These are phyloP conservation scores for Aporrectodea caliginosa DNA, from an alignment of 1,140 invertebrate genomes.

Conservation along the genomic window DNA sequence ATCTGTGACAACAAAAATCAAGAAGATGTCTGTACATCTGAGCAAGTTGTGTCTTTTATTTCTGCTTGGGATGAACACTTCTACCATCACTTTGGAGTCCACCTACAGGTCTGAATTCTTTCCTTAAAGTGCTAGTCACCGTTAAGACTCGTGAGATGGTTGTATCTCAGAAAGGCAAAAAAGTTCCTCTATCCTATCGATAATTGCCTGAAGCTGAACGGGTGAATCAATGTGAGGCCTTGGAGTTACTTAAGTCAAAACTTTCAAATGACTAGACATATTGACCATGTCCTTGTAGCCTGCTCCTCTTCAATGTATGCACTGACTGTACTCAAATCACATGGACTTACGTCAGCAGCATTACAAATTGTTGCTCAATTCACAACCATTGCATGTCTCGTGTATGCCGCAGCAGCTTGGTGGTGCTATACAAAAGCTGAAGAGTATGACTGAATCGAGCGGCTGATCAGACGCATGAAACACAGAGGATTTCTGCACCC, in stretches of 20 bases:
- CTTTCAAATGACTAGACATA: not conserved
- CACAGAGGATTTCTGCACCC: no score
- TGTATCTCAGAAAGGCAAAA: not conserved
- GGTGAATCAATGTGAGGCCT: not conserved
- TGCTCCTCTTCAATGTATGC: no score
- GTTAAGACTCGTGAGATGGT: not conserved
- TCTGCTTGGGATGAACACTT: not conserved
- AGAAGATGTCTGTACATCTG: not conserved
- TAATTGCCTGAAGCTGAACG: no score
- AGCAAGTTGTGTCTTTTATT: not conserved
- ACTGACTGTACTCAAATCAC: no score
- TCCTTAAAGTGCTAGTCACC: not conserved
- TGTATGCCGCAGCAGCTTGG: no score
- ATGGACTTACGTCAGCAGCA: no score
- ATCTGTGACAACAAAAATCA: not conserved
- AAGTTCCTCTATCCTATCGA: not conserved
- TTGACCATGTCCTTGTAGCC: no score
- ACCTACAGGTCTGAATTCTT: not conserved
- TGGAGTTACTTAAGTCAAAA: not conserved
- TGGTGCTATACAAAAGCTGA: no score
- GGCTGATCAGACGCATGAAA: no score
- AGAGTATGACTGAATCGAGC: no score
- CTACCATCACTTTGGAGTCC: not conserved
- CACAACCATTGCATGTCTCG: no score
- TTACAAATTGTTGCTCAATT: no score